Base-by-base conservation (phyloP, 1,140 invertebrate species). In the Musca vetustissima region DNA sequence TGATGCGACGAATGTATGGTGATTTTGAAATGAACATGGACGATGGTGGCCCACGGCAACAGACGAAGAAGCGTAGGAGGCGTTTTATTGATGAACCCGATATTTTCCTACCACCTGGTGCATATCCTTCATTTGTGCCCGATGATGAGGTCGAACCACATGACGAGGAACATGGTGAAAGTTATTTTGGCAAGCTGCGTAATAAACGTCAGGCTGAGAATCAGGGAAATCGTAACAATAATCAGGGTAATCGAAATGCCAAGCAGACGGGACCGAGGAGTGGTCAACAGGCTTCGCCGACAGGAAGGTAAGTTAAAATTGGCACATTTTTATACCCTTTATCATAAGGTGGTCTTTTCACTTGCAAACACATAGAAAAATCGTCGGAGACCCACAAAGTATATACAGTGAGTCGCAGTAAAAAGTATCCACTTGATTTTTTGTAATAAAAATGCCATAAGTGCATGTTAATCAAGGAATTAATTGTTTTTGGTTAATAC, bases 1-100 rank as follows among this genome's bases (percentile, higher is more conserved):
- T 96, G 71, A 95, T 96, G 87, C 91, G 93, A 76, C 85, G 94
- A 67, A 96, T 96, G 94, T 96, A 95, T 73, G 93, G 93, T 3
- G 92, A 93, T 70, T 95, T 95, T 75, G 88, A 89, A 71, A 83
- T 86, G 66, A 82, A 82, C 49, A 81, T 85, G 11, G 85, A 85
- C 65, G 85, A 86, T 49, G 86, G 84, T 13, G 83, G 84, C 8
- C 78, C 84, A 8, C 83, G 83, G 8, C 85, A 85, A 28, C 85
- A 84, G 28, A 84, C 83, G 66, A 83, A 84, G 76, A 79, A 83
- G 43, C 74, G 87, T 83, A 78, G 76, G 85, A 72, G 78, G 83
- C 69, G 83, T 79, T 68, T 84, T 80, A 87, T 87, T 2, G 85
- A 86, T 43, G 86, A 86, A 73, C 87, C 77, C 70, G 83, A 84